Base-by-base conservation (phyloP, 37 sponge, comb jelly and placozoan genomes). In the Geodia barretti region DNA sequence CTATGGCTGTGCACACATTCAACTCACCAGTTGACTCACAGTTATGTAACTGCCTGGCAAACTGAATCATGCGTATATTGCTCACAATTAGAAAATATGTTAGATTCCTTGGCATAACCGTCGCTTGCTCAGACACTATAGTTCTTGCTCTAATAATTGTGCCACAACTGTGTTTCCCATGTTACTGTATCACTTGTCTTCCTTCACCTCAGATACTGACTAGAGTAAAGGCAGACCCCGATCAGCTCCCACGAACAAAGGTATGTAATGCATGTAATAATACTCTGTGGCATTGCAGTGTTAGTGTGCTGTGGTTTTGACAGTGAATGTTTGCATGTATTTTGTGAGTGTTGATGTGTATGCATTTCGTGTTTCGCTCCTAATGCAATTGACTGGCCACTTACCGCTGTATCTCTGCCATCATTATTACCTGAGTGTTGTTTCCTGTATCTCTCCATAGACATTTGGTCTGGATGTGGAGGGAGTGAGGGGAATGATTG, bases 141-240 rank as follows among this genome's bases (percentile, higher is more conserved):
- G 39, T 5, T 11, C 26, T 64, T 5, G 65, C 26, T 2, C 19
- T 23, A 42, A 72, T 72, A 64, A 2, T 24, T 36, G 41, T 34
- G 65, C 34, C 39, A 64, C 23, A 78, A 2, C 8, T 26, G 39
- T 65, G 29, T 3, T 78, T 64, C n/a, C 31, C 11, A 54, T 62
- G 43, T 30, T 30, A 61, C 2, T 3, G 17, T 31, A 31, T 82
- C 58, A 30, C 62, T 3, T 89, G 35, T 78, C 58, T 68, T 1
- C 62, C 2, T 54, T 64, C 2, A 21, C 28, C 67, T 33, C 54
- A 94, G 96, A 87, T 95, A 36, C 85, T 95, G 33, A 80, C 84
- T 8, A 41, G 93, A 63, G 87, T 95, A 63, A 86, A 89, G 59
- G 84, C 96, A 28, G 96, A 95, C 75, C 96, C 96, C 59, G 96